A percentile compares a stretch with the other conserved stretches of the same genome.
phyloP scores from a whole-genome alignment of 2,113 vertebrate species.

The Gobius niger region DNA sequence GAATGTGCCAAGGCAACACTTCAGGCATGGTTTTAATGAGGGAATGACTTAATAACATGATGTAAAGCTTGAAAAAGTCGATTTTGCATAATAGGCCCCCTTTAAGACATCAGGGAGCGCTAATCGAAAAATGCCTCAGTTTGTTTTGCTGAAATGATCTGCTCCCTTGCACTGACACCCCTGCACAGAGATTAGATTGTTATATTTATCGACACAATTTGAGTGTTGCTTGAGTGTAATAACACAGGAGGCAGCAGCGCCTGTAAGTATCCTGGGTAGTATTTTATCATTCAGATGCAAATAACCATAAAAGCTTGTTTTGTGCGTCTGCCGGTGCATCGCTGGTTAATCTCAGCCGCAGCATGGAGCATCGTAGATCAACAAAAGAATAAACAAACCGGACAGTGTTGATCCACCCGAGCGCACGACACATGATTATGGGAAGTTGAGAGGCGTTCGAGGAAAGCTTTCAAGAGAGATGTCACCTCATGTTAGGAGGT shows the following conservation, averaged over 20 bases:
- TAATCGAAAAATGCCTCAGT: background rate
- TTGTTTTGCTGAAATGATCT: background rate
- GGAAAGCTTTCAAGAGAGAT: background rate
- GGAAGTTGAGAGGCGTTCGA: background rate
- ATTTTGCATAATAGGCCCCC: no score
- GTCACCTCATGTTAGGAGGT: background rate
- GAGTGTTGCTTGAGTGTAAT: slow-evolving; percentile 13
- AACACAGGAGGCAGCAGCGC: slow-evolving; percentile 5
- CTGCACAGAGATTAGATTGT: background rate
- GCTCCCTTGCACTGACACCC: background rate
- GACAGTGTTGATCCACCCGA: background rate
- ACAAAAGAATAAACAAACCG: slow-evolving; percentile 11
- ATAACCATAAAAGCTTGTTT: slow-evolving; percentile 7
- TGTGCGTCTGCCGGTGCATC: background rate
- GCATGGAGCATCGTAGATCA: slow-evolving; percentile 16
- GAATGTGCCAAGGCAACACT: no score
- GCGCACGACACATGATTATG: background rate
- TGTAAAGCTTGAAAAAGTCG: no score
- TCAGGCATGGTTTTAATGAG: no score
- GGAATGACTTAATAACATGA: no score
- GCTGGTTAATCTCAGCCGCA: slow-evolving; percentile 7
- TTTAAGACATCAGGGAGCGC: background rate
- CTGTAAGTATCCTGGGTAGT: background rate
- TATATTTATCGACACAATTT: background rate
- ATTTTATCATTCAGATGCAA: slow-evolving; percentile 1